Evolutionary conservation across 2,113 vertebrate genomes (phyloP), one percentile per base, ranked within the genome.

Genomic region (Labrus mixtus): DNA sequence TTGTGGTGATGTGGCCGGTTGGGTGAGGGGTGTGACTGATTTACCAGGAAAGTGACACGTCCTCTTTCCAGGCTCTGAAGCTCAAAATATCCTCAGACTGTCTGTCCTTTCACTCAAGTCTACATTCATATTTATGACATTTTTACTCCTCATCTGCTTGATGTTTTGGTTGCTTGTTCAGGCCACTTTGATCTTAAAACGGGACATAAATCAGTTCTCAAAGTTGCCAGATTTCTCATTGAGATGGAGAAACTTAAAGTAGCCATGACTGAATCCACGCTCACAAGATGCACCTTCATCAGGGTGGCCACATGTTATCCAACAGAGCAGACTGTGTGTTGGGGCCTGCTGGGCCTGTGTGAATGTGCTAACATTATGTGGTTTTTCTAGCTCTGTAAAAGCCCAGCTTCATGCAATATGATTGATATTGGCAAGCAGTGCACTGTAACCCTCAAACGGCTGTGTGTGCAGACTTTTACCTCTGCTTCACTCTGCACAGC

Each of bases 401-500:
- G 63, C 60, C 74, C 56, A 58, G 73, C 68, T 83, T 80, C 43
- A 48, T 65, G 72, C 77, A 61, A 8, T 86, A 86, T 94, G 92
- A 94, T 91, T 93, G 89, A 92, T 91, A 84, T 73, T 85, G 84
- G 78, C 89, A 78, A 67, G 73, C 59, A 68, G 82, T 11, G 56
- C 61, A 53, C 66, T 87, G 85, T 73, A 90, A 89, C 78, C 86
- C 87, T 89, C 91, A 91, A 91, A 93, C 89, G 89, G 88, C 83
- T 90, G 80, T 55, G 71, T 71, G 71, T 71, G 78, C 81, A 83
- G 74, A 76, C 84, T 81, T 66, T 79, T 82, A 89, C 88, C 76
- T 79, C 87, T 83, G 75, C 73, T 85, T 87, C 73, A 39, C 72
- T 83, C 85, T 81, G 73, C 81, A 92, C 93, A 95, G 94, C 94